Conservation (phyloP, 2,888 invertebrate species). For the Leptopilina drosophilae region DNA sequence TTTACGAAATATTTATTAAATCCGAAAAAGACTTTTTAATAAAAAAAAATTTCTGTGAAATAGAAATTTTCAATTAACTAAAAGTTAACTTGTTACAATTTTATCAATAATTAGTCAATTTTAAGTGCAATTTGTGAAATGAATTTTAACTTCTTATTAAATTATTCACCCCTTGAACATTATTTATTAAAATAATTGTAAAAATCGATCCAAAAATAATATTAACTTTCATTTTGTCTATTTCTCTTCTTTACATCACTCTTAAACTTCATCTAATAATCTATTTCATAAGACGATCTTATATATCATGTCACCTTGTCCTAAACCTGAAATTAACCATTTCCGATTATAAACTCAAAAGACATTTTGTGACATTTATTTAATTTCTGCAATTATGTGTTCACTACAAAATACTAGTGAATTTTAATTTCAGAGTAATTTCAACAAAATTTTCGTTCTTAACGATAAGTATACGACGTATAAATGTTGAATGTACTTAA, state of each 20-base stretch:
- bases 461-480: too few relatives aligned
- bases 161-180: background rate
- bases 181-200: background rate
- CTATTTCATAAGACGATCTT: background rate
- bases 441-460: too few relatives aligned
- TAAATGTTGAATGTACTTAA: too few relatives aligned
- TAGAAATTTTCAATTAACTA: background rate
- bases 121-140: background rate
- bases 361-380: too few relatives aligned
- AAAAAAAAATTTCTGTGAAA: background rate
- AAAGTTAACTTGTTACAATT: too few relatives aligned
- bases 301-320: background rate
- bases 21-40: too few relatives aligned
- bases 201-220: background rate
- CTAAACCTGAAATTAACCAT: background rate
- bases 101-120: background rate
- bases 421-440: too few relatives aligned
- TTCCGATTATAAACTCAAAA: background rate
- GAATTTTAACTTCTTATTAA: background rate
- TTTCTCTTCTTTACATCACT: background rate
- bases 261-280: background rate
- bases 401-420: too few relatives aligned
- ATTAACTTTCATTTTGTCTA: background rate
- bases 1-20: too few relatives aligned
- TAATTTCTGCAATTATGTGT: background rate